Evolutionary conservation across 2,113 vertebrate species (phyloP), one percentile per base, ranked within the genome.

Genomic region (Eidolon helvum): DNA sequence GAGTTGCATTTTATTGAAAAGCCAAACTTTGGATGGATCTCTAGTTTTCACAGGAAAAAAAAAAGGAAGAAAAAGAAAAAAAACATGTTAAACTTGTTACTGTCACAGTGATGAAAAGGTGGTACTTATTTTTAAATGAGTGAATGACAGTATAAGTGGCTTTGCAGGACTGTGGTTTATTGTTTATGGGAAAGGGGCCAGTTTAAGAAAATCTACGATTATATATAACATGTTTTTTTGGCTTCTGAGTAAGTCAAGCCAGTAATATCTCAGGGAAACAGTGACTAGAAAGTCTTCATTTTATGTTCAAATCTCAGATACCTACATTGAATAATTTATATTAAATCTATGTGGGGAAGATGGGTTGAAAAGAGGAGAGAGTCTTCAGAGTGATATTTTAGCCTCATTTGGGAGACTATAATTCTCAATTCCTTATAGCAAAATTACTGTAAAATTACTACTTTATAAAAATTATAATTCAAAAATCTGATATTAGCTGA

Each of bases 271-370:
- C 33, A 45, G 71, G 15, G 22, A 90, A 19, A 40, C 22, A 33
- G 26, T 65, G 53, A 57, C 40, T 24, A 50, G 4, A 38, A 96
- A 57, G 55, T 57, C 55, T 22, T 57, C 21, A 22, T 57, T 45
- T 80, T 79, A 65, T 40, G 87, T 95, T 97, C 45, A 86, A 88
- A 90, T 38, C 55, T 53, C 50, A 90, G 48, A 78, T 30, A 86
- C 38, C 35, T 45, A 45, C 3, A 4, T 21, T 78, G 78, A 53
- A 24, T 40, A 65, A 74, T 74, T 86, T 89, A 78, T 10, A 84
- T 22, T 95, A 74, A 55, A 82, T 72, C 68, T 63, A 10, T 7
- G 33, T 68, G 10, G 66, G 57, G 43, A 85, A 45, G 10, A 82
- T 26, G 12, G 35, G 7, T 11, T 43, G 16, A 85, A 19, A 30